These are phyloP conservation scores for Greenwoodochromis staneri DNA, from an alignment of 2,113 vertebrate genomes.

Conservation along the genomic window DNA sequence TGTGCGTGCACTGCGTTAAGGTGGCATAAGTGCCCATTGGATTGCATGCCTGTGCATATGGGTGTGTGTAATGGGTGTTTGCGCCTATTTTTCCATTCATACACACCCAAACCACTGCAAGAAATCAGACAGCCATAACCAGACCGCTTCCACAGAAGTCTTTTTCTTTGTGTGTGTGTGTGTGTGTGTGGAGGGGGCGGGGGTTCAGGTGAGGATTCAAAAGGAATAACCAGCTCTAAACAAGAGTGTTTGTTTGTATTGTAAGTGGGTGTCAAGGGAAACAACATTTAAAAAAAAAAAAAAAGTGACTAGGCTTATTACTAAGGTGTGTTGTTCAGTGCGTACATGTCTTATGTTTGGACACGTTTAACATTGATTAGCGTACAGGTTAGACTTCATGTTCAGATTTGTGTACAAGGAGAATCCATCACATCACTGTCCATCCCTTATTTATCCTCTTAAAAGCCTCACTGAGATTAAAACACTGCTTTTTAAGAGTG, in stretches of 20 bases:
- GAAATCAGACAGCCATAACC: not conserved
- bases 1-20: not conserved
- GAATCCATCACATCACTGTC: not conserved
- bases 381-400: not conserved
- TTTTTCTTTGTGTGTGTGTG: fast-evolving
- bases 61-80: not conserved
- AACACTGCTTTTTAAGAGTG: not conserved
- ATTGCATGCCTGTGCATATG: not conserved
- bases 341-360: not conserved
- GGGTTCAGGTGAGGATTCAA: not conserved
- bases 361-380: not conserved
- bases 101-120: not conserved
- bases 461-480: not conserved
- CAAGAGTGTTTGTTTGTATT: not conserved
- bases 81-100: constrained; percentile 38
- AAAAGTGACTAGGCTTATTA: not conserved
- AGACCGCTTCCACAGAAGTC: fast-evolving
- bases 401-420: not conserved
- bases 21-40: not conserved
- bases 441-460: not conserved
- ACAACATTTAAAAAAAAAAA: not conserved
- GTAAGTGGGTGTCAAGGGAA: not conserved
- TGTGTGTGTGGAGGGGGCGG: fast-evolving
- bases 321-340: not conserved
- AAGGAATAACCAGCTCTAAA: not conserved